Conservation (phyloP, 2,888 invertebrate genomes). For the Harpagoxenus sublaevis region DNA sequence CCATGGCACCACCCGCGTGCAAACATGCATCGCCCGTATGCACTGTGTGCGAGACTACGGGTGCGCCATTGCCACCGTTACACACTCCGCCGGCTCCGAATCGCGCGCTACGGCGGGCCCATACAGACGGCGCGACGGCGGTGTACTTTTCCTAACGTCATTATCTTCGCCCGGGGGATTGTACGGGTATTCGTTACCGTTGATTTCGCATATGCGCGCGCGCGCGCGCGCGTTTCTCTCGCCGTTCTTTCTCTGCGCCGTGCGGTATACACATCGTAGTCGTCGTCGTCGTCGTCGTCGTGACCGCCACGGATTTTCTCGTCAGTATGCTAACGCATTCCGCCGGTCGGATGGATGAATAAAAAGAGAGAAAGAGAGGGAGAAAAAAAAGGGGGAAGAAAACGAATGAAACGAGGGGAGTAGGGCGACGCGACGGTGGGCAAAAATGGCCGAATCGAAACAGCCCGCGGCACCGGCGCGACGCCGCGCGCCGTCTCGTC, state of each 20-base stretch:
- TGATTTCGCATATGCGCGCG: conserved; percentile 56
- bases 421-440: conserved; percentile 17
- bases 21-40: conserved; percentile 64
- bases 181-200: conserved; percentile 75
- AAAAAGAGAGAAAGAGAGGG: background rate
- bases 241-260: conserved; percentile 8
- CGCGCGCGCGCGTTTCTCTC: conserved; percentile 56
- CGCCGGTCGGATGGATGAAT: conserved; percentile 50
- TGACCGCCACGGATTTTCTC: conserved; percentile 67
- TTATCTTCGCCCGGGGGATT: conserved; percentile 66
- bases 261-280: background rate
- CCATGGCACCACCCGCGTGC: conserved; percentile 63
- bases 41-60: conserved; percentile 33
- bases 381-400: conserved; percentile 1
- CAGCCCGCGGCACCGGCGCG: conserved; percentile 51
- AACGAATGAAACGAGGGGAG: background rate
- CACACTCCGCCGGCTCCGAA: conserved; percentile 57
- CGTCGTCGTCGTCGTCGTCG: conserved; percentile 61
- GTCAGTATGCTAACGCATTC: conserved; percentile 76
- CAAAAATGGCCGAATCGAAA: conserved; percentile 69
- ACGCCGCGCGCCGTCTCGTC: conserved; percentile 57
- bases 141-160: conserved; percentile 77
- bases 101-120: conserved; percentile 62
- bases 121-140: conserved; percentile 49
- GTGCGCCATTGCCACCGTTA: background rate